Conservation (phyloP, 2,797 vertebrate genomes). For the Argentina silus region DNA sequence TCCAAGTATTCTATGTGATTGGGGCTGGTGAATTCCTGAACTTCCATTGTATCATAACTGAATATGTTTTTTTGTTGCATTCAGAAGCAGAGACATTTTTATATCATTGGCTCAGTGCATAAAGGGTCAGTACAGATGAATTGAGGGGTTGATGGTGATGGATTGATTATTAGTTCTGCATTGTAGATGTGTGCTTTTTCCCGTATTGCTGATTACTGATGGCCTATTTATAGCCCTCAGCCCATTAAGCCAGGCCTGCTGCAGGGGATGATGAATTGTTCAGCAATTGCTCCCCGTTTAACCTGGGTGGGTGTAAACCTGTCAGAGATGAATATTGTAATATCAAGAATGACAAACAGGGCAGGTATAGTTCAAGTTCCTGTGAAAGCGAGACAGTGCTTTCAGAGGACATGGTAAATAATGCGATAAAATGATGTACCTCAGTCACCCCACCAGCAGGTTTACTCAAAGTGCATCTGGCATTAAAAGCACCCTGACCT, state of each 20-base stretch:
- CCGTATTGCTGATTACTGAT: conserved; percentile 72
- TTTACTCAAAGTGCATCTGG: conserved; percentile 2
- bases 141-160: conserved; percentile 68
- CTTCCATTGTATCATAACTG: neutral
- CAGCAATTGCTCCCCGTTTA: conserved; percentile 74
- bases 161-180: conserved; percentile 74
- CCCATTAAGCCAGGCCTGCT: conserved; percentile 73
- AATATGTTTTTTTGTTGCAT: neutral
- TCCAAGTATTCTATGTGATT: neutral
- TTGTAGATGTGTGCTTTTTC: conserved; percentile 62
- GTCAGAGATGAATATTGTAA: conserved; percentile 69
- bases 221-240: conserved; percentile 76
- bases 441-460: neutral
- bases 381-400: conserved; percentile 26
- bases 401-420: conserved; percentile 37
- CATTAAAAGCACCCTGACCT: conserved; percentile 4
- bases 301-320: conserved; percentile 68
- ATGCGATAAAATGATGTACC: conserved; percentile 24
- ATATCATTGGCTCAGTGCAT: conserved; percentile 24
- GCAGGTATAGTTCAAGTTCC: conserved; percentile 49
- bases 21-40: conserved; percentile 8
- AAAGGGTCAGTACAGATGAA: conserved; percentile 52
- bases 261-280: conserved; percentile 72
- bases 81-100: conserved; percentile 30
- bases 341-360: conserved; percentile 65